Base-by-base conservation (phyloP, 2,113 vertebrate genomes). In the Poeciliopsis prolifica region DNA sequence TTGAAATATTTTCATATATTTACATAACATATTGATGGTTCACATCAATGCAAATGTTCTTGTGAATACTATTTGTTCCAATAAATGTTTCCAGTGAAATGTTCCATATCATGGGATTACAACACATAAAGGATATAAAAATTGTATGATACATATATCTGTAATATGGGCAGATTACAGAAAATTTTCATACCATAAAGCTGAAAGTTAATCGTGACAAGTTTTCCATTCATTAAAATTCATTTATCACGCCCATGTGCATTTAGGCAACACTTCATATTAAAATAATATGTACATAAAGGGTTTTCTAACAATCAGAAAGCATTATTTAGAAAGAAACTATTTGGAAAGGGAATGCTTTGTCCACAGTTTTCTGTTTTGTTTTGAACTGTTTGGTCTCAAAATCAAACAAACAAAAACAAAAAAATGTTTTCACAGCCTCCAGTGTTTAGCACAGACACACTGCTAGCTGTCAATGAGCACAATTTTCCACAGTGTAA, bases 401-500 rank as follows among this genome's bases (percentile, higher is more conserved):
- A 65, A 65, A 35, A 31, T 17, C 61, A 63, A 65, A 10, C 12
- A 26, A 40, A 6, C 64, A 26, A 40, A 40, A 26, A 26, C 11
- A 13, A 37, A 6, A 10, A 65, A 26, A 44, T 26, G 14, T 63
- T 58, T n/a, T 58, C 63, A 65, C 35, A 4, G 29, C 19, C 3
- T 70, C 48, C 68, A 40, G 35, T 28, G 44, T 48, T 74, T 71
- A 72, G 33, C 14, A 4, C 54, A 62, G 67, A 71, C 3, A 5
- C 9, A 42, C 62, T 60, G 8, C 17, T 44, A 61, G 48, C 66
- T 77, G 40, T n/a, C 72, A 22, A 82, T n/a, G 61, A 13, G n/a
- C n/a, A 29, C 37, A 51, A 28, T 30, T 84, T 84, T 75, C 72
- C 85, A 91, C 75, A 88, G 71, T 85, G 77, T 86, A 81, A 82